Conservation (phyloP, 1,140 invertebrate genomes). For the Leptinotarsa lineolata region DNA sequence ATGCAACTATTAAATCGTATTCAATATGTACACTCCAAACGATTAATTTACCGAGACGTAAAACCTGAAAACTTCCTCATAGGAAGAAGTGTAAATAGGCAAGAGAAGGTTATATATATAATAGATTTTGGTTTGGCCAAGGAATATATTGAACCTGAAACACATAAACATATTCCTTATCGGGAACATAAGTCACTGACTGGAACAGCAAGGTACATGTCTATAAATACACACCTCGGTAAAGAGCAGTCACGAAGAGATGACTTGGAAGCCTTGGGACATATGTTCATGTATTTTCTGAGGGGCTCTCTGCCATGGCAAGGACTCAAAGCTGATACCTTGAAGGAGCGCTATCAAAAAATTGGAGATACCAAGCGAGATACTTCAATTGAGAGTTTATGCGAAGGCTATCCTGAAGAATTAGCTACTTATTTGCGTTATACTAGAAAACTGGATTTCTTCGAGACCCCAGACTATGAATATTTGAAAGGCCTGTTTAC, state of each 20-base stretch:
- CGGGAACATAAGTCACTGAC: conserved; percentile 99
- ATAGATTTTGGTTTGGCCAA: conserved; percentile 99
- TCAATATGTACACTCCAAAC: conserved; percentile 98
- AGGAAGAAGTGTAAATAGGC: conserved; percentile 94
- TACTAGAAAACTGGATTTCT: conserved; percentile 96
- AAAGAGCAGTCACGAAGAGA: conserved; percentile 99
- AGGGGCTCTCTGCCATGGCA: conserved; percentile 98
- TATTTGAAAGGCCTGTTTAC: conserved; percentile 94
- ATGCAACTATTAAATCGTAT: conserved; percentile 96
- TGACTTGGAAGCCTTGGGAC: conserved; percentile 97
- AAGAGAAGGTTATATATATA: conserved; percentile 99
- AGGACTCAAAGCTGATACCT: conserved; percentile 97
- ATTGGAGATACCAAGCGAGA: conserved; percentile 98
- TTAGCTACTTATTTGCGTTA: conserved; percentile 97
- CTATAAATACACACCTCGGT: conserved; percentile 99
- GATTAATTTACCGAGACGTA: conserved; percentile 98
- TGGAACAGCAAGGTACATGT: conserved; percentile 98
- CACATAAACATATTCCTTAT: conserved; percentile 99
- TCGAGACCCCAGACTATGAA: conserved; percentile 99
- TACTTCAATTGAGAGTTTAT: conserved; percentile 95
- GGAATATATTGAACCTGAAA: conserved; percentile 99
- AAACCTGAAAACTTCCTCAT: conserved; percentile 99
- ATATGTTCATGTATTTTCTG: conserved; percentile 99
- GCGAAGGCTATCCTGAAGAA: conserved; percentile 96
- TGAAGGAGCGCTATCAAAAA: conserved; percentile 99